These are phyloP conservation scores for Pagrus major DNA, from an alignment of 2,113 vertebrate genomes.

Conservation along the genomic window DNA sequence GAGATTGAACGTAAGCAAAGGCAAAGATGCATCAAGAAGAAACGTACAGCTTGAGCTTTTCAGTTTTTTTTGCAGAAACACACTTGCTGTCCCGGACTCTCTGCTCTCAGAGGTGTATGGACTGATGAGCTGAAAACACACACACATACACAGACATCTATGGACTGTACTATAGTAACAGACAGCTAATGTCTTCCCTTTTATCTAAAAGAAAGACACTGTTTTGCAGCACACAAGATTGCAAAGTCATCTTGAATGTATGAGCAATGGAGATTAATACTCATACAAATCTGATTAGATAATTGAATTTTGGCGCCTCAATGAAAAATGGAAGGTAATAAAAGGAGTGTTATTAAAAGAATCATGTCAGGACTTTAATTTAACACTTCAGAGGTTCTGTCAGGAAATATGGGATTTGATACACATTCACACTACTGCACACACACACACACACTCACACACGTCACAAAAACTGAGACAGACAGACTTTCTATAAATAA, in stretches of 20 bases:
- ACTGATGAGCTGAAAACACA: slow-evolving; percentile 8
- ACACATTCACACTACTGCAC: slow-evolving; percentile 28
- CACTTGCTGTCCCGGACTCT: too few species aligned
- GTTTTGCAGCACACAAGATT: slow-evolving; percentile 40
- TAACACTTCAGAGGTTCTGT: slow-evolving; percentile 73
- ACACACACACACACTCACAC: slow-evolving; percentile 14
- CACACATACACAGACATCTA: not conserved
- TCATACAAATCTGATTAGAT: slow-evolving; percentile 77
- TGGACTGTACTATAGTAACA: slow-evolving; percentile 23
- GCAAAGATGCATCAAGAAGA: too few species aligned
- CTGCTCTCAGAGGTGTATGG: slow-evolving; percentile 23
- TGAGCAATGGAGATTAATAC: slow-evolving; percentile 80
- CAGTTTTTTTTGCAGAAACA: too few species aligned
- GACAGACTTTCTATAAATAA: slow-evolving; percentile 55
- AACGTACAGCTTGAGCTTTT: too few species aligned
- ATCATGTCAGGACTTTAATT: slow-evolving; percentile 75
- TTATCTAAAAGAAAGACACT: slow-evolving; percentile 24
- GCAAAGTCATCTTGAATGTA: slow-evolving; percentile 60
- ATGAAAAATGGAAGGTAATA: slow-evolving; percentile 77
- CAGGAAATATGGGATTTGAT: slow-evolving; percentile 62
- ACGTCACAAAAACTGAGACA: slow-evolving; percentile 33
- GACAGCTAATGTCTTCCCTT: slow-evolving; percentile 34
- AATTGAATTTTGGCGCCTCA: slow-evolving; percentile 74
- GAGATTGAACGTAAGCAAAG: too few species aligned
- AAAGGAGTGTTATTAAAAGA: slow-evolving; percentile 74